Conservation (phyloP, 1,140 invertebrate species). For the Drosophila rhopaloa region DNA sequence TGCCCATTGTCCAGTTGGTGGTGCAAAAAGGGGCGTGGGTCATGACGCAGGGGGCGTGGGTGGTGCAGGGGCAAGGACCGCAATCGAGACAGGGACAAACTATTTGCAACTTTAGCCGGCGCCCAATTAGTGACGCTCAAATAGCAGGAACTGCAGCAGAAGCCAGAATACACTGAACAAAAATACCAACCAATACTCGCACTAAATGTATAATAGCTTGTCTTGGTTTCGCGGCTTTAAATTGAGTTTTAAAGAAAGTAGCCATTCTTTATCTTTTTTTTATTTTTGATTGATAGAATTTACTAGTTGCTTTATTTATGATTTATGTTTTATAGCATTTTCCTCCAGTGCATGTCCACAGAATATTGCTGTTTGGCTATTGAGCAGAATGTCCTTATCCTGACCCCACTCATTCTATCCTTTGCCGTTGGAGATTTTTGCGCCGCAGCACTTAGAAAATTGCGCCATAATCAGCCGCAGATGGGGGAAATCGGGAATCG, state of each 20-base stretch:
- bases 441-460: conserved; percentile 74
- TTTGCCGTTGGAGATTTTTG: conserved; percentile 38
- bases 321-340: background rate
- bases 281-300: no score
- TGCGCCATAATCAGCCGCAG: conserved; percentile 77
- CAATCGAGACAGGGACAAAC: conserved; percentile 53
- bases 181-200: background rate
- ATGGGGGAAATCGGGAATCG: conserved; percentile 12
- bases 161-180: conserved; percentile 2
- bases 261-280: no score
- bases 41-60: background rate
- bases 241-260: no score
- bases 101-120: conserved; percentile 70
- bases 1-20: conserved; percentile 40
- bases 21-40: background rate
- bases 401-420: conserved; percentile 11
- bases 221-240: no score
- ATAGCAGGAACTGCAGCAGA: conserved; percentile 43
- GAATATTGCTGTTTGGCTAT: conserved; percentile 5
- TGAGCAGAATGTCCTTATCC: conserved; percentile 4
- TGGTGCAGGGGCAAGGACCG: conserved; percentile 15
- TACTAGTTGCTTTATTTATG: background rate
- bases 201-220: no score
- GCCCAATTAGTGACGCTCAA: conserved; percentile 79
- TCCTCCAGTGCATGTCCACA: conserved; percentile 5